phyloP scores from a whole-genome alignment of 2,888 invertebrate genomes.

The Mythimna pallens region DNA sequence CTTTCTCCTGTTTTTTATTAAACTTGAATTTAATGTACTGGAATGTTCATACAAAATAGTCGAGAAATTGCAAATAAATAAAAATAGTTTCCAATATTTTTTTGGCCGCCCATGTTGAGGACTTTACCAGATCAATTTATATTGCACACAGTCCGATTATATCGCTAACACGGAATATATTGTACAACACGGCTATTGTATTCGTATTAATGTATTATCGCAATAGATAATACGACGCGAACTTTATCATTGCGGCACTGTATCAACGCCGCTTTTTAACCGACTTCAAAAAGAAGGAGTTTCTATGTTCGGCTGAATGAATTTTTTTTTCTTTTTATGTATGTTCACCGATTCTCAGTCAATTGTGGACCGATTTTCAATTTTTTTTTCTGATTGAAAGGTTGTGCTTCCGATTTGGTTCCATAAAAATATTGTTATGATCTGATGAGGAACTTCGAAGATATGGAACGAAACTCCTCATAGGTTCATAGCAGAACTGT shows the following conservation, averaged over 20 bases:
- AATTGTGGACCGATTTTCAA: too few relatives aligned
- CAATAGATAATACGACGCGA: conserved; percentile 42
- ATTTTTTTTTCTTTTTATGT: too few relatives aligned
- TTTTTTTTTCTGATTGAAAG: too few relatives aligned
- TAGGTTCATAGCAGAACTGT: too few relatives aligned
- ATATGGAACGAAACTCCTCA: too few relatives aligned
- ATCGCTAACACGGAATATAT: conserved; percentile 21
- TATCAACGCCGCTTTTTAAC: conserved; percentile 37
- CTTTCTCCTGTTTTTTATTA: conserved; percentile 22
- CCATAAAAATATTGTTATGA: too few relatives aligned
- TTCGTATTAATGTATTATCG: conserved; percentile 49
- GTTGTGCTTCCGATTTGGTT: too few relatives aligned
- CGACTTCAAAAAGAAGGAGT: too few relatives aligned
- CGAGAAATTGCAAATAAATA: background rate
- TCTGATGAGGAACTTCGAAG: too few relatives aligned
- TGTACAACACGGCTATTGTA: conserved; percentile 32
- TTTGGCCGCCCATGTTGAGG: background rate
- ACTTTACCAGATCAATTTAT: conserved; percentile 8
- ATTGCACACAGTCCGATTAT: conserved; percentile 4
- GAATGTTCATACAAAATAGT: conserved; percentile 7
- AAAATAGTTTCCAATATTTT: background rate
- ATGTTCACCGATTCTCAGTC: too few relatives aligned
- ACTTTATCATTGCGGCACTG: conserved; percentile 46
- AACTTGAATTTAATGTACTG: conserved; percentile 32
- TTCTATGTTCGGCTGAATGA: too few relatives aligned